Evolutionary conservation across 2,888 invertebrate genomes (phyloP), one percentile per base, ranked within the genome.

Genomic region (Magallana nippona): DNA sequence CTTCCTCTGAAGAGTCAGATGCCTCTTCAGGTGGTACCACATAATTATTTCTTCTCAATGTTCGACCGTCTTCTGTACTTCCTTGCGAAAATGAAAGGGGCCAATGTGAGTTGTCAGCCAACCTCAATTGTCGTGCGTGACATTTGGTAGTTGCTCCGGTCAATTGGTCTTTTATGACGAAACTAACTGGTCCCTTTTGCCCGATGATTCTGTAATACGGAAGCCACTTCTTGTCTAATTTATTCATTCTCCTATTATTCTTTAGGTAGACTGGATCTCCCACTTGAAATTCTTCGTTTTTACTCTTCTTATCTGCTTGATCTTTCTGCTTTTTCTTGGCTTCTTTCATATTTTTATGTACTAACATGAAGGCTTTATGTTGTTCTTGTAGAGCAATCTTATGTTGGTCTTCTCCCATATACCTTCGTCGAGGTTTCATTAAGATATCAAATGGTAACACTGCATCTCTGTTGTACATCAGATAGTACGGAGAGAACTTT

Each of bases 401-500:
- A 56, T 85, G 85, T n/a, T 63, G 60, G 3, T 85, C 80, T 44
- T 83, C 85, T 2, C 86, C 85, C 3, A 44, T 19, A 22, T 83
- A 85, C 22, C 78, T 84, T 63, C 82, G 15, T 55, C 83, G 57
- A 0, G 84, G 86, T 15, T 82, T 80, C n/a, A 62, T 8, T 2
- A 62, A 10, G 19, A 57, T 85, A 19, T 88, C 88, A 17, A 88
- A 10, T 19, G 85, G 85, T 32, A 87, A n/a, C 5, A 86, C 86
- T 2, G 79, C 81, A 77, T 87, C 88, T 27, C 85, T 77, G n/a
- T 84, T 83, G 56, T 85, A 87, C 1, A 88, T 19, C 5, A 85
- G 44, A 27, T 63, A 84, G 63, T 83, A 86, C 15, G 87, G 85
- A 0, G 84, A 44, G 32, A 78, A 78, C 1, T 55, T 78, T n/a